These are phyloP conservation scores for Laspeyria flexula DNA, from an alignment of 2,888 invertebrate genomes.

Conservation along the genomic window DNA sequence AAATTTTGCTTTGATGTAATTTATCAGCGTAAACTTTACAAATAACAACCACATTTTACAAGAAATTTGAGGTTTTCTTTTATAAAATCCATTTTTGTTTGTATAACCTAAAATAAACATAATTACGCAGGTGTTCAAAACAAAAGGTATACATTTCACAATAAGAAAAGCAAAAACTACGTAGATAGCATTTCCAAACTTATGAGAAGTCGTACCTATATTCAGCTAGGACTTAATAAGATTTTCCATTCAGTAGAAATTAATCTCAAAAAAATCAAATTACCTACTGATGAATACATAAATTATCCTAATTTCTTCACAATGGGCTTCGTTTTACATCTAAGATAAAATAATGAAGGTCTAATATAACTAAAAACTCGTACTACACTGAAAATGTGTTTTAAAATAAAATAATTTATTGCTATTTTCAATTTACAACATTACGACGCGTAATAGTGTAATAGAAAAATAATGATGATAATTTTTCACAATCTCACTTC, in stretches of 20 bases:
- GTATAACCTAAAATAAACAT: too few relatives aligned
- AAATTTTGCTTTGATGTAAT: conserved; percentile 13
- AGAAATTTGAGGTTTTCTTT: conserved; percentile 10
- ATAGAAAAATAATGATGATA: conserved; percentile 27
- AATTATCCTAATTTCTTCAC: neutral
- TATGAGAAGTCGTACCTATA: neutral
- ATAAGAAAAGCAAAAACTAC: neutral
- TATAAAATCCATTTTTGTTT: conserved; percentile 11
- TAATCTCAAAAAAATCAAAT: too few relatives aligned
- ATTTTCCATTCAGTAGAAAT: neutral
- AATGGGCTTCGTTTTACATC: neutral
- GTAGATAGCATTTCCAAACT: neutral
- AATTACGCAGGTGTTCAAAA: neutral
- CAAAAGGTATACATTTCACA: neutral
- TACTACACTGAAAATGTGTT: neutral
- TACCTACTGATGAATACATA: neutral
- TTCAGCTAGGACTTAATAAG: neutral
- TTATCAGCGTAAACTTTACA: conserved; percentile 18
- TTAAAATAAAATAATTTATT: neutral
- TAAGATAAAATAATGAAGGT: neutral
- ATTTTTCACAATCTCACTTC: conserved; percentile 53
- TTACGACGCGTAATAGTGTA: conserved; percentile 3
- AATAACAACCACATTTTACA: conserved; percentile 16
- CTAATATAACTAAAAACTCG: neutral
- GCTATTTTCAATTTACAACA: neutral